These are phyloP conservation scores for Agriotes lineatus DNA, from an alignment of 2,888 invertebrate species.

Conservation along the genomic window DNA sequence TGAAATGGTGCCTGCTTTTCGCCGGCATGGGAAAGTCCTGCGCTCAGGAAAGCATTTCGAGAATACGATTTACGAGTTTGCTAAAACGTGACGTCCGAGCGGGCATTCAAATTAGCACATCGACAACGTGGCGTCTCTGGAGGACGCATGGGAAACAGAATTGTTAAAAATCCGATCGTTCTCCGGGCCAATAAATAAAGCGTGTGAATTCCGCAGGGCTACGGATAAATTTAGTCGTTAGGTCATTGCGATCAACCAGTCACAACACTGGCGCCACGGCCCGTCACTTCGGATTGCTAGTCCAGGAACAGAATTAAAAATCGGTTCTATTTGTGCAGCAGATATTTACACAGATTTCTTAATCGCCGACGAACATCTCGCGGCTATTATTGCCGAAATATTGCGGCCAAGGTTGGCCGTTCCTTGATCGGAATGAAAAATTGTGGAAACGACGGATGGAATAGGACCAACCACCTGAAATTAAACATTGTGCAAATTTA, in stretches of 20 bases:
- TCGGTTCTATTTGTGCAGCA: conserved; percentile 48
- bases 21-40: too few species aligned
- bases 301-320: conserved; percentile 38
- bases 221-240: conserved; percentile 59
- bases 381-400: background rate
- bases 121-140: background rate
- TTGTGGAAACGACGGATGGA: too few species aligned
- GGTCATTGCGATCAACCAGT: conserved; percentile 60
- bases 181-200: conserved; percentile 49
- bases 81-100: too few species aligned
- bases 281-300: conserved; percentile 44
- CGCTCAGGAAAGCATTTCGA: too few species aligned
- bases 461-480: too few species aligned
- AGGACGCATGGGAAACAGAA: conserved; percentile 4
- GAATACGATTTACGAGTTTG: too few species aligned
- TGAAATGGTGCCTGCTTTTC: too few species aligned
- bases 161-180: conserved; percentile 47
- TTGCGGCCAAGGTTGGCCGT: conserved; percentile 1
- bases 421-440: too few species aligned
- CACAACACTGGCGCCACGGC: conserved; percentile 60
- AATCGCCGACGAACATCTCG: background rate
- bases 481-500: too few species aligned
- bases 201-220: conserved; percentile 40
- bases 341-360: background rate
- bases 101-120: conserved; percentile 11